These are phyloP conservation scores for Dallia pectoralis DNA, from an alignment of 2,797 vertebrate genomes.

Conservation along the genomic window DNA sequence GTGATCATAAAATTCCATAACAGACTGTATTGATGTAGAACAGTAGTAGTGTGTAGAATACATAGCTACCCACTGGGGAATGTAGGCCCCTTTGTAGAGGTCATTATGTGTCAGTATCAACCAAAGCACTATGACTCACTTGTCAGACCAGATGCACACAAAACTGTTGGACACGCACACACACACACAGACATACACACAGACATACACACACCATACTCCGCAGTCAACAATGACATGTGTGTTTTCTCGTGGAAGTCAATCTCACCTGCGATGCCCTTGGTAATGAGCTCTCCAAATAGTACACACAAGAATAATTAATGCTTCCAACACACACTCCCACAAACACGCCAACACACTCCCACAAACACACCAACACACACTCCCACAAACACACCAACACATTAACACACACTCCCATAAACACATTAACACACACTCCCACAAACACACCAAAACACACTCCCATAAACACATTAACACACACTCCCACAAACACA, in stretches of 20 bases:
- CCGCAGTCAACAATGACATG: neutral
- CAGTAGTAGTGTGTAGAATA: neutral
- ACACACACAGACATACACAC: constrained; percentile 10
- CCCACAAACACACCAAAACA: neutral
- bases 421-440: too few species aligned
- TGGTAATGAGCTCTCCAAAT: constrained; percentile 4
- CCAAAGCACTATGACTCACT: constrained; percentile 16
- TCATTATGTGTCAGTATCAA: constrained; percentile 51
- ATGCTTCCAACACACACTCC: constrained; percentile 2
- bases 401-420: constrained; percentile 25
- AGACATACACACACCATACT: neutral
- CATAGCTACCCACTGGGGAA: constrained; percentile 37
- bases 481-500: neutral
- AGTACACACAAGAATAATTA: constrained; percentile 7
- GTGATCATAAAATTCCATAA: too few species aligned
- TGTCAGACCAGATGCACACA: constrained; percentile 54
- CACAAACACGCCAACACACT: neutral
- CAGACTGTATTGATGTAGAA: too few species aligned
- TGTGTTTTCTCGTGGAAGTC: constrained; percentile 24
- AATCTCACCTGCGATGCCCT: constrained; percentile 22
- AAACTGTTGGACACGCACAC: constrained; percentile 34
- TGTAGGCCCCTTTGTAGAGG: constrained; percentile 57
- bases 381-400: neutral
- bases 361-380: constrained; percentile 1
- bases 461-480: too few species aligned